Evolutionary conservation across 2,113 vertebrate species (phyloP), one percentile per base, ranked within the genome.

Genomic region (Butorides virescens): DNA sequence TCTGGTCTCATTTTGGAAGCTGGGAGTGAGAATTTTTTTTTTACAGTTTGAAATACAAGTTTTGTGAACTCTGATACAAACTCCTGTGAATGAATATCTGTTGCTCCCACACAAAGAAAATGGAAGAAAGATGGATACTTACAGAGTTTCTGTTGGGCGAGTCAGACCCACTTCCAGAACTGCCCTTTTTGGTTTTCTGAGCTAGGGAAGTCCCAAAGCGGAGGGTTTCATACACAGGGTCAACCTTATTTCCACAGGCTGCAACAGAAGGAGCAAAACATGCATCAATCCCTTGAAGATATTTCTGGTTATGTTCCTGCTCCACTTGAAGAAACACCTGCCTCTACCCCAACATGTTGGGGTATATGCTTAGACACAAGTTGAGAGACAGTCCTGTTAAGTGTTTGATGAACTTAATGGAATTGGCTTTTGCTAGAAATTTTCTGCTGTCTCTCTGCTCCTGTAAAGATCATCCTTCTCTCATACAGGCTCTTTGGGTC

Each of bases 181-280:
- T 99, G 80, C 98, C 62, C 90, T 99, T 98, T 98, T 99, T 99
- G 46, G 98, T 99, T 87, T 99, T 99, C 96, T 99, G 99, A 55
- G 99, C 99, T 96, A 99, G 97, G 6, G 99, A 99, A 36, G 99
- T 99, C 76, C 99, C 99, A 72, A 99, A 99, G 61, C 99, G 99
- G 32, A 99, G 98, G 27, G 99, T 98, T 98, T 99, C 99, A 39
- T 99, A 99, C 27, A 99, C 99, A 0, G 99, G 99, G 93, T 99
- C 99, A 95, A 99, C 99, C 92, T 99, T 99, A 95, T 99, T 99
- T 82, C 99, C 99, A 95, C 99, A 99, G 66, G 99, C 99, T 99
- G 96, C 26, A 96, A 97, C 8, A 94, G 87, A 97, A 94, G 55
- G 89, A 72, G 68, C 34, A 93, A 97, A 83, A 97, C 36, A 32